Evolutionary conservation across 2,797 vertebrate genomes (phyloP).

Genomic region (Myoxocephalus aenaeus): DNA sequence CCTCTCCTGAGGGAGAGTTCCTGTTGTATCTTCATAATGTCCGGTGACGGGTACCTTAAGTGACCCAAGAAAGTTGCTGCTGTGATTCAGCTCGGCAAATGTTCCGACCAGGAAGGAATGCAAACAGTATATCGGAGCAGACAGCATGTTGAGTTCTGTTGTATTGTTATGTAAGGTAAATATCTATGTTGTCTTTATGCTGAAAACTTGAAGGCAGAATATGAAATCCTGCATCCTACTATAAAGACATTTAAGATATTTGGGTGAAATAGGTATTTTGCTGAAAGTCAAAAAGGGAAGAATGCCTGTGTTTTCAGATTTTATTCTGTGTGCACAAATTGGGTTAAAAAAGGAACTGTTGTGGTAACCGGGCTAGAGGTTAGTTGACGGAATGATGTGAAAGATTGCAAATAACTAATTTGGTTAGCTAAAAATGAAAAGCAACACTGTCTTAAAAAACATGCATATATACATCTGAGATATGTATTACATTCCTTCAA

Average conservation of each 20-base stretch:
- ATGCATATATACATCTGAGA: background rate
- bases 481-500: background rate
- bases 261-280: background rate
- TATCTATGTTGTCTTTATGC: background rate
- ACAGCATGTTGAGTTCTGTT: constrained; percentile 22
- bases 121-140: constrained; percentile 28
- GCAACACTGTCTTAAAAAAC: background rate
- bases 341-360: background rate
- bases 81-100: constrained; percentile 33
- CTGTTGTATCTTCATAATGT: constrained; percentile 58
- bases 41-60: constrained; percentile 68
- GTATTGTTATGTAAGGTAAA: background rate
- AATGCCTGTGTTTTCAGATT: background rate
- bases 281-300: background rate
- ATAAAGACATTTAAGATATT: background rate
- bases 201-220: background rate
- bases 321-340: background rate
- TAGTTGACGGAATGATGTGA: background rate
- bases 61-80: constrained; percentile 53
- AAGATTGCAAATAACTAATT: background rate
- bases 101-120: constrained; percentile 25
- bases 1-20: constrained; percentile 59
- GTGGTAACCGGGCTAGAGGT: background rate
- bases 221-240: background rate
- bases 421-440: background rate